phyloP scores from a whole-genome alignment of 1,140 invertebrate species.

The Arctopsyche grandis region DNA sequence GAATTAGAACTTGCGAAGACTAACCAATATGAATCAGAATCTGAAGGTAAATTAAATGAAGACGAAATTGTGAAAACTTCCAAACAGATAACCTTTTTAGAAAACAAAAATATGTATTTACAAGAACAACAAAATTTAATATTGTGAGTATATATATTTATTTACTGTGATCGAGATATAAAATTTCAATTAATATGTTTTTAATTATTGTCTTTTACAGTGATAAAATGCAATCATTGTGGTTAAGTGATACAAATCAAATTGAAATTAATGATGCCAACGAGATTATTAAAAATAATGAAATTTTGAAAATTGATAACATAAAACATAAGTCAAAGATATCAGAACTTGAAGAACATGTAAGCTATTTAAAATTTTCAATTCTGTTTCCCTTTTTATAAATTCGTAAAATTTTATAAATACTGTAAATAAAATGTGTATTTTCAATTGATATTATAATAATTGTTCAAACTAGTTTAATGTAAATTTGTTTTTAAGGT shows the following conservation, averaged over 20 bases:
- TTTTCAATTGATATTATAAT: too few relatives aligned
- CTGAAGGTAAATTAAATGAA: conserved; percentile 15
- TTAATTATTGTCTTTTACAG: conserved; percentile 35
- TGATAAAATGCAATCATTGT: conserved; percentile 43
- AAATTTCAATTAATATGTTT: not conserved
- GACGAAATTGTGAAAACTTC: conserved; percentile 1
- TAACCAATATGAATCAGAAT: not conserved
- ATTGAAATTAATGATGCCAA: conserved; percentile 56
- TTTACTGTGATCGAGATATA: too few relatives aligned
- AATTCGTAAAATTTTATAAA: too few relatives aligned
- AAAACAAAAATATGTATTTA: conserved; percentile 42
- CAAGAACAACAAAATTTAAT: conserved; percentile 47
- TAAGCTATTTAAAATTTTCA: conserved; percentile 39
- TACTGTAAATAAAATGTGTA: too few relatives aligned
- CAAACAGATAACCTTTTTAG: conserved; percentile 29
- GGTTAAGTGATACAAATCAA: conserved; percentile 25
- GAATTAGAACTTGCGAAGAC: conserved; percentile 17
- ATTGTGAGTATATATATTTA: conserved; percentile 38
- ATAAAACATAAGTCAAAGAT: conserved; percentile 39
- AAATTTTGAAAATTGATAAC: conserved; percentile 44
- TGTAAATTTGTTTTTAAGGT: not conserved
- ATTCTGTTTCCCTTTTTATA: not conserved
- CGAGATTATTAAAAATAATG: conserved; percentile 56
- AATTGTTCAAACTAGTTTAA: not conserved
- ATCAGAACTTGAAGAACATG: conserved; percentile 40